Evolutionary conservation across 2,888 invertebrate species (phyloP).

Genomic region (Pediacus dermestoides): DNA sequence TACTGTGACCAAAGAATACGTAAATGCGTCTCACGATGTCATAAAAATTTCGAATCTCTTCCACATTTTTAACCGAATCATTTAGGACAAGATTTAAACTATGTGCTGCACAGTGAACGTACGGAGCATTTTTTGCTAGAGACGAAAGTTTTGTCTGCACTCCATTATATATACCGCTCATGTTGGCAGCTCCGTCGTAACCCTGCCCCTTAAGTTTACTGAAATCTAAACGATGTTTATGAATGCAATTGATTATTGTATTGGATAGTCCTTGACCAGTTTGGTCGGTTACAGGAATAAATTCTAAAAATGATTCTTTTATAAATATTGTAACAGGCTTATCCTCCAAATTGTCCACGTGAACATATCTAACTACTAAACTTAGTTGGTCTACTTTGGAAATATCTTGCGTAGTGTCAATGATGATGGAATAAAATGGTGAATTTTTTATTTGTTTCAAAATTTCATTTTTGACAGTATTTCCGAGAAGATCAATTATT

Average conservation of each 20-base stretch:
- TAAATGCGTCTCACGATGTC: conserved; percentile 11
- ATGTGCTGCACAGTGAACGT: conserved; percentile 18
- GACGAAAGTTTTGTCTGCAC: conserved; percentile 13
- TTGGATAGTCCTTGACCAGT: no score
- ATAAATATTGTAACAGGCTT: no score
- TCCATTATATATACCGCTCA: conserved; percentile 17
- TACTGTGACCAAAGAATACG: conserved; percentile 9
- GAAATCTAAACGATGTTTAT: no score
- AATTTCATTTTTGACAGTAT: conserved; percentile 8
- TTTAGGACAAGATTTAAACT: conserved; percentile 18
- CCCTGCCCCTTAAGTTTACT: conserved; percentile 14
- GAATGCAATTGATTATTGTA: no score
- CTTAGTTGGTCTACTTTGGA: conserved; percentile 7
- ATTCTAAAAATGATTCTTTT: no score
- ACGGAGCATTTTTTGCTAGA: conserved; percentile 10
- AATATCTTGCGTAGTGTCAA: conserved; percentile 9
- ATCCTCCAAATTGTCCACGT: no score
- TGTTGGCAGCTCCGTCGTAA: conserved; percentile 15
- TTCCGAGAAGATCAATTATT: conserved; percentile 9
- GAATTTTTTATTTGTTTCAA: conserved; percentile 1
- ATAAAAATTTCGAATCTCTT: conserved; percentile 15
- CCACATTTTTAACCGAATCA: conserved; percentile 9
- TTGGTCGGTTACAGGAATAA: no score
- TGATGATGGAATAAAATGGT: conserved; percentile 9
- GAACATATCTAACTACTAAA: conserved; percentile 7